Conservation (phyloP, 1,140 invertebrate genomes). For the Nebria ingens region DNA sequence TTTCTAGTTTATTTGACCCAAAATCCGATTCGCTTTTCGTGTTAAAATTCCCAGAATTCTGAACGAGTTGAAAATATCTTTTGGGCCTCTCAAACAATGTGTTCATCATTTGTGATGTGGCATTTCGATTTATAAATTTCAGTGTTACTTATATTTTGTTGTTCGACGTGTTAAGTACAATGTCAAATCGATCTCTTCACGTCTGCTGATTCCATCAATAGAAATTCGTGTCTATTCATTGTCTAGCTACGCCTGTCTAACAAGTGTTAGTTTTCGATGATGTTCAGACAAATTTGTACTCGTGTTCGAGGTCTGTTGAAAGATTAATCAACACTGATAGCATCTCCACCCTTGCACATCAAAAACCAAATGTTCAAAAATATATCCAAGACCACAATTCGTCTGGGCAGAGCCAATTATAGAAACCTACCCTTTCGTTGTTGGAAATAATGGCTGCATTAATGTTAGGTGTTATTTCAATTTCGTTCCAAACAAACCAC, state of each 20-base stretch:
- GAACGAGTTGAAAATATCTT: too few relatives aligned
- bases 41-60: too few relatives aligned
- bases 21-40: too few relatives aligned
- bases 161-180: constrained; percentile 3
- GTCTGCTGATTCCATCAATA: neutral
- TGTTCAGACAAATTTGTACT: neutral
- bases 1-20: too few relatives aligned
- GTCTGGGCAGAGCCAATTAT: neutral
- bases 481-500: too few relatives aligned
- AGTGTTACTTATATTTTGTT: neutral
- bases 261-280: neutral
- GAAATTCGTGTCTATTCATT: neutral
- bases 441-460: neutral
- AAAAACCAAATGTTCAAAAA: neutral
- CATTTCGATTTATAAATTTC: too few relatives aligned
- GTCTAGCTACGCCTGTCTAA: neutral
- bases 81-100: too few relatives aligned
- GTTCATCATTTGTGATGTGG: too few relatives aligned
- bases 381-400: neutral
- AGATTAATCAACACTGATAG: constrained; percentile 6
- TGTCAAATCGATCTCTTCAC: constrained; percentile 1
- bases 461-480: too few relatives aligned
- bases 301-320: neutral
- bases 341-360: neutral
- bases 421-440: constrained; percentile 8